phyloP scores from a whole-genome alignment of 2,113 vertebrate genomes.

The Gymnogyps californianus region DNA sequence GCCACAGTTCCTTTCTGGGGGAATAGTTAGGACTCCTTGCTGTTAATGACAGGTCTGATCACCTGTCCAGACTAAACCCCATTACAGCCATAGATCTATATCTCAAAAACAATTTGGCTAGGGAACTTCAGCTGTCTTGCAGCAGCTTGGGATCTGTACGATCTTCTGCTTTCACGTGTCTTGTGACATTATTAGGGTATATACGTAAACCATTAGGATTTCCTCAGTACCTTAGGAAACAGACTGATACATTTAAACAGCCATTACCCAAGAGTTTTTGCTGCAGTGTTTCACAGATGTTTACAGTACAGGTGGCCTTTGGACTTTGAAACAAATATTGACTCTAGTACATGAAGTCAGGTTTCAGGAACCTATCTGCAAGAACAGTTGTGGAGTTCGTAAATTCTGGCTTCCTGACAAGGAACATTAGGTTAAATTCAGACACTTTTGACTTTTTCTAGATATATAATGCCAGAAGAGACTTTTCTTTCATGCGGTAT shows the following conservation, averaged over 20 bases:
- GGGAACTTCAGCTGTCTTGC: background rate
- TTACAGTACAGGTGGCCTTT: constrained; percentile 58
- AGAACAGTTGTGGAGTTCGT: constrained; percentile 2
- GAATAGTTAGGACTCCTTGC: background rate
- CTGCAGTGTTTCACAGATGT: constrained; percentile 18
- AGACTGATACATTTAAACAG: background rate
- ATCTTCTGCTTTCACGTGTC: background rate
- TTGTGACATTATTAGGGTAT: background rate
- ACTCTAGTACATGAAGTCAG: constrained; percentile 16
- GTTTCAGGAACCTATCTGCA: constrained; percentile 32
- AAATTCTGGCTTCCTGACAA: constrained; percentile 42
- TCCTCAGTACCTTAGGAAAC: constrained; percentile 10
- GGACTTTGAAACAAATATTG: constrained; percentile 64
- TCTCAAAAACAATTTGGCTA: background rate
- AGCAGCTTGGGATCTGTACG: background rate
- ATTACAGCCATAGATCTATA: background rate
- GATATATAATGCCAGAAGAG: background rate
- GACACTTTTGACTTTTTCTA: background rate
- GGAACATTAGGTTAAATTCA: constrained; percentile 52
- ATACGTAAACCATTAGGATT: constrained; percentile 15
- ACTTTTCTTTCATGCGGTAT: background rate
- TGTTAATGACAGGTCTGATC: background rate
- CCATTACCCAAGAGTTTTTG: constrained; percentile 27
- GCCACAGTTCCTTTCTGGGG: background rate
- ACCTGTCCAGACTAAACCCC: background rate